Conservation (phyloP, 2,797 vertebrate genomes). For the Poeciliopsis gracilis region DNA sequence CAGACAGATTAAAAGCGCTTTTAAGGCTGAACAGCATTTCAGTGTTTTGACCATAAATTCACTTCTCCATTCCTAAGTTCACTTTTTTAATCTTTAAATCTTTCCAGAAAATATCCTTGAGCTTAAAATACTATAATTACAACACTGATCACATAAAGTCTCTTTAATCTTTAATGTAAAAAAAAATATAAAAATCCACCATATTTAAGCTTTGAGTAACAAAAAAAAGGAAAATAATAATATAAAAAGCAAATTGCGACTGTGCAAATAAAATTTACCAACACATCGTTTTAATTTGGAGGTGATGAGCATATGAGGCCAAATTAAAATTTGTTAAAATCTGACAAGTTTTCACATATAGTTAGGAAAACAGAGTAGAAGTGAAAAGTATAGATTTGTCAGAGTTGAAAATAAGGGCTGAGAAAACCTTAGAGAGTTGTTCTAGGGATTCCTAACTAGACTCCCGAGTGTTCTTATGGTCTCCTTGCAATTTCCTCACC, state of each 20-base stretch:
- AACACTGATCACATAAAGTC: not conserved
- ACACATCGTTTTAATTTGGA: not conserved
- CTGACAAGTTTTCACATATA: not conserved
- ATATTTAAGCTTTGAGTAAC: not conserved
- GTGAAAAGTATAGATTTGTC: not conserved
- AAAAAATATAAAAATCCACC: not conserved
- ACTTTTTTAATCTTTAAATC: not conserved
- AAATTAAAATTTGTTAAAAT: not conserved
- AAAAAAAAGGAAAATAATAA: not conserved
- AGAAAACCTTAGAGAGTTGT: conserved; percentile 5
- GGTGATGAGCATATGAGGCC: not conserved
- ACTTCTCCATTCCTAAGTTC: not conserved
- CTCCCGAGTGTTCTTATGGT: not conserved
- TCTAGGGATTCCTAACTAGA: not conserved
- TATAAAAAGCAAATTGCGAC: not conserved
- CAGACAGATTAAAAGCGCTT: conserved; percentile 36
- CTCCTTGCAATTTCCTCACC: not conserved
- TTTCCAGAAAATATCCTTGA: not conserved
- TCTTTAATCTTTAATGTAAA: too few relatives aligned
- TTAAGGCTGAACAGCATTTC: not conserved
- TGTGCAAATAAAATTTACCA: not conserved
- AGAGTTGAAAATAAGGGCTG: not conserved
- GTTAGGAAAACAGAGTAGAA: not conserved
- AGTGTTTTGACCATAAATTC: not conserved
- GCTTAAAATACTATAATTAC: not conserved